phyloP scores from a whole-genome alignment of 2,113 vertebrate genomes.

The Malurus alboscapulatus region DNA sequence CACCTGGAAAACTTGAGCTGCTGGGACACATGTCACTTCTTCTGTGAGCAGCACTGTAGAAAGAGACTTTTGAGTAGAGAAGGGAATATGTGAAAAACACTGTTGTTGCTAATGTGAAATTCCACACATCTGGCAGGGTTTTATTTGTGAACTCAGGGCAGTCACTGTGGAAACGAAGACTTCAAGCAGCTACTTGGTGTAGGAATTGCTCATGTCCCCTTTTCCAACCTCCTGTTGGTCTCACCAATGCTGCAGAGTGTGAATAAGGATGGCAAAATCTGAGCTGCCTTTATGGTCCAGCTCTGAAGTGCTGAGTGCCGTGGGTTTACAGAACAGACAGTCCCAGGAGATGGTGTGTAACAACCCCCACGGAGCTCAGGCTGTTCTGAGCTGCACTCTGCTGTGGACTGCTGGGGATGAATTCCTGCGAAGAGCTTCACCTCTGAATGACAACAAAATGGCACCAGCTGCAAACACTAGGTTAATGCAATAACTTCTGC shows the following conservation, averaged over 20 bases:
- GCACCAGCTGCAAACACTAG: background rate
- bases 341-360: background rate
- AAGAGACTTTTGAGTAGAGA: background rate
- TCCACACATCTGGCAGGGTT: background rate
- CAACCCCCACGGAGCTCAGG: background rate
- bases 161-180: background rate
- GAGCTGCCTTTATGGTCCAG: background rate
- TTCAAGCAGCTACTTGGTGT: background rate
- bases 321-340: background rate
- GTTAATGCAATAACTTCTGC: background rate
- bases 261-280: background rate
- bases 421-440: background rate
- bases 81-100: background rate
- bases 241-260: background rate
- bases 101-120: background rate
- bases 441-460: background rate
- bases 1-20: background rate
- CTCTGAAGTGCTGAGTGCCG: background rate
- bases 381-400: background rate
- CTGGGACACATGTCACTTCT: background rate
- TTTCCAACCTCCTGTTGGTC: background rate
- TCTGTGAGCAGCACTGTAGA: background rate
- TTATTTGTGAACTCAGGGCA: background rate
- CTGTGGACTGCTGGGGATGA: background rate
- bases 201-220: background rate